These are phyloP conservation scores for Natator depressus DNA, from an alignment of 2,113 vertebrate genomes.

Conservation along the genomic window DNA sequence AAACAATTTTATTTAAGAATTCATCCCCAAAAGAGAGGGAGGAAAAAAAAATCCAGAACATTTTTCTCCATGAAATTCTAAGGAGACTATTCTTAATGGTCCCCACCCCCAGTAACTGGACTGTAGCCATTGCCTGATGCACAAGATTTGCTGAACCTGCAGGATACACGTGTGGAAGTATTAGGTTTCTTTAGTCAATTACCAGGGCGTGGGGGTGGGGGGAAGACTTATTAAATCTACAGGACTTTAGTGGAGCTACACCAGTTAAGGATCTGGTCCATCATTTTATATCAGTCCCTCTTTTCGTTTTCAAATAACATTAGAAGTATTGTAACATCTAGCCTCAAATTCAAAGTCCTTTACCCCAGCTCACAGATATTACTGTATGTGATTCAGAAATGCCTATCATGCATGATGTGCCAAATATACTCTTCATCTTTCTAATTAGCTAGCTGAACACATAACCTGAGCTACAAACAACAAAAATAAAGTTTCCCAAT, in stretches of 20 bases:
- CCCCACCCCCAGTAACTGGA: background rate
- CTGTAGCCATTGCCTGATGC: background rate
- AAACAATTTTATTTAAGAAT: background rate
- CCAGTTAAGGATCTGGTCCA: rapidly evolving
- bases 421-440: background rate
- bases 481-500: background rate
- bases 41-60: background rate
- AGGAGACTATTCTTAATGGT: background rate
- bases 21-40: background rate
- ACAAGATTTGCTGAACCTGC: background rate
- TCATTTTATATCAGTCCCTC: background rate
- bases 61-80: background rate
- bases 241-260: background rate
- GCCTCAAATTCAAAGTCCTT: background rate
- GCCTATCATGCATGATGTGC: background rate
- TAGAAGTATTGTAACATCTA: background rate
- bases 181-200: background rate
- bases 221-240: background rate
- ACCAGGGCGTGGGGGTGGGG: background rate
- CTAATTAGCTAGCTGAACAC: background rate
- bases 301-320: background rate
- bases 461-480: background rate
- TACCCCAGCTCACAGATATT: background rate
- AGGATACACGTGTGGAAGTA: background rate
- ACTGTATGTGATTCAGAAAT: background rate